phyloP scores from a whole-genome alignment of 1,140 invertebrate species.

The Portunus trituberculatus region DNA sequence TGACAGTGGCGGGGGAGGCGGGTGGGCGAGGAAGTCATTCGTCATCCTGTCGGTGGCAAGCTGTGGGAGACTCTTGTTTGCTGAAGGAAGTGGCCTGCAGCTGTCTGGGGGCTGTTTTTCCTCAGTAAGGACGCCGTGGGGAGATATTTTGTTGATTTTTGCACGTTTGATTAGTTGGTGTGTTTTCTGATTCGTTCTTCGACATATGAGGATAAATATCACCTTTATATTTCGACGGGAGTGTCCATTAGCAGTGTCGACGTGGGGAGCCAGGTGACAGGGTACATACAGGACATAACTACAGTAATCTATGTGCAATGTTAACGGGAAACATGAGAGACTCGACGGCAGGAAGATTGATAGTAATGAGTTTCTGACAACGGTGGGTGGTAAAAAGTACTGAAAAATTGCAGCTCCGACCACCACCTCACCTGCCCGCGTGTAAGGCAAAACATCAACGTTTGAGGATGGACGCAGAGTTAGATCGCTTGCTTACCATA shows the following conservation, averaged over 20 bases:
- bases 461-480: not conserved
- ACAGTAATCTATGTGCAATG: not conserved
- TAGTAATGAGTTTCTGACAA: slow-evolving; percentile 23
- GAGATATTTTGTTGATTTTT: not conserved
- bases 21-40: slow-evolving; percentile 17
- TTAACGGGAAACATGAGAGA: not conserved
- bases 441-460: not conserved
- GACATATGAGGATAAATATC: not conserved
- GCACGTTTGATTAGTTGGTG: not conserved
- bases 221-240: not conserved
- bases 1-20: not conserved
- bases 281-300: not conserved
- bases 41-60: not conserved
- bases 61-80: slow-evolving; percentile 8
- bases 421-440: not conserved
- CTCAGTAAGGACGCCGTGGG: not conserved
- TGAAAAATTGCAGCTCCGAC: not conserved
- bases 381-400: not conserved
- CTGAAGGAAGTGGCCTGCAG: not conserved
- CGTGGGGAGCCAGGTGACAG: not conserved
- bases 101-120: not conserved
- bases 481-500: not conserved
- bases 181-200: not conserved
- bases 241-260: not conserved
- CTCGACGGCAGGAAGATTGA: not conserved